These are phyloP conservation scores for Paraescarpia echinospica DNA, from an alignment of 1,140 invertebrate genomes.

Conservation along the genomic window DNA sequence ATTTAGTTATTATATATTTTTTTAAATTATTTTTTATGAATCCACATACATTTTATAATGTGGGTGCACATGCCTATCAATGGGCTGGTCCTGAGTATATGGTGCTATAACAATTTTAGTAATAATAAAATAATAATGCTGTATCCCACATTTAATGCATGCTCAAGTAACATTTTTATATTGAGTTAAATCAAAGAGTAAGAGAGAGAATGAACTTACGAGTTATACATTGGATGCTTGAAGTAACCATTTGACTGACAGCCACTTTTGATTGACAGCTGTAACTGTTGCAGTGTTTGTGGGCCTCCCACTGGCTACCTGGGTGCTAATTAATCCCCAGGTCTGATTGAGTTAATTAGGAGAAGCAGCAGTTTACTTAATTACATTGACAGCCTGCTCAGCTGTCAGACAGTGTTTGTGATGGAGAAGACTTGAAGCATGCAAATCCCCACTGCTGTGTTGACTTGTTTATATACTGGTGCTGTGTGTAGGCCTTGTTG, in stretches of 20 bases:
- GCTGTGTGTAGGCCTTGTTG: background rate
- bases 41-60: too few species aligned
- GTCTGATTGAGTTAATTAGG: constrained; percentile 5
- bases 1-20: too few species aligned
- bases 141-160: too few species aligned
- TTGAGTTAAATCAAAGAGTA: too few species aligned
- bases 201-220: too few species aligned
- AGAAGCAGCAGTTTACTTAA: background rate
- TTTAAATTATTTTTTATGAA: too few species aligned
- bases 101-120: too few species aligned
- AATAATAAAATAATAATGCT: too few species aligned
- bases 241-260: background rate
- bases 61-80: too few species aligned
- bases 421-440: background rate
- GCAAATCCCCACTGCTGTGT: background rate
- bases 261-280: background rate
- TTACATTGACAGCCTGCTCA: background rate
- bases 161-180: too few species aligned
- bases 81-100: too few species aligned
- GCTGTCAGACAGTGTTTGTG: background rate
- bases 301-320: background rate
- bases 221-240: background rate
- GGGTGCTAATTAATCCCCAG: background rate
- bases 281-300: background rate
- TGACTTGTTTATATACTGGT: background rate